These are phyloP conservation scores for Gnathonemus echidnorhynchus DNA, from an alignment of 2,113 vertebrate species.

Conservation along the genomic window DNA sequence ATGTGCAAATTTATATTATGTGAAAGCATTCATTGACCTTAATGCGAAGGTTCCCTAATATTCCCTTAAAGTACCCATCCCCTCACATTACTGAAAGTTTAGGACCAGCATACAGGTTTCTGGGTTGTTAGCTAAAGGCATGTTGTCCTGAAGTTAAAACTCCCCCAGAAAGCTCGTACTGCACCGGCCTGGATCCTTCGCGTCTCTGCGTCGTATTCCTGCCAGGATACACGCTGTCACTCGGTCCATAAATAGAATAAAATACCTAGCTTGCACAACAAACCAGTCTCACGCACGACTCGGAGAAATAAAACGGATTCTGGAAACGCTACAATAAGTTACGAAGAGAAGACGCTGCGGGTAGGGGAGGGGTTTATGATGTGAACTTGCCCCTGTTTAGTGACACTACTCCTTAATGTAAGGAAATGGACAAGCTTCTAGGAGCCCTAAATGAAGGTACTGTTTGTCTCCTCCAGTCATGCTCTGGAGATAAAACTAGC, in stretches of 20 bases:
- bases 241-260: not conserved
- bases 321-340: not conserved
- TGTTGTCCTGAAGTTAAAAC: not conserved
- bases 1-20: not conserved
- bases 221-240: not conserved
- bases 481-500: not conserved
- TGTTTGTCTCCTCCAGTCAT: not conserved
- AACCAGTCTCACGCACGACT: not conserved
- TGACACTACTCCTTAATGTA: slow-evolving; percentile 59
- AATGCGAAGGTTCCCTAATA: not conserved
- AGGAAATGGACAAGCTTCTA: slow-evolving; percentile 54
- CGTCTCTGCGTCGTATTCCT: not conserved
- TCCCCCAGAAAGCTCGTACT: not conserved
- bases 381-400: slow-evolving; percentile 32
- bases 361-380: not conserved
- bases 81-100: not conserved
- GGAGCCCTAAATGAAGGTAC: slow-evolving; percentile 15
- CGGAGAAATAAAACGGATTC: not conserved
- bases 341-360: not conserved
- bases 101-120: not conserved
- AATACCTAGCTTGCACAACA: not conserved
- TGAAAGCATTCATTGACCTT: not conserved
- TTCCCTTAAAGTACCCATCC: not conserved
- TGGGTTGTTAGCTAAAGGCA: not conserved
- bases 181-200: not conserved